Conservation (phyloP, 2,888 invertebrate species). For the Gasteruption jaculator region DNA sequence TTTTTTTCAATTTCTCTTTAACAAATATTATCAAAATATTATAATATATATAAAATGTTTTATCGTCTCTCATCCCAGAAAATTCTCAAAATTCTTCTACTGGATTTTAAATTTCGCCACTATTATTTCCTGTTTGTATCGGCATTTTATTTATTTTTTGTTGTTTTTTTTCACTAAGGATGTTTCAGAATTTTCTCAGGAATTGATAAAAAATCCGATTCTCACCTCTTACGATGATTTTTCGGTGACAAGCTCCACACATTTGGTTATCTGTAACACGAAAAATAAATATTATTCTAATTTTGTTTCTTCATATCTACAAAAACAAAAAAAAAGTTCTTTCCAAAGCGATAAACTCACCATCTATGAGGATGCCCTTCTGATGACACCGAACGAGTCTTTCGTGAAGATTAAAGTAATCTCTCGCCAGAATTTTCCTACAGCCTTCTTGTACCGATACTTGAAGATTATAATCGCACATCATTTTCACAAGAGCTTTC, state of each 20-base stretch:
- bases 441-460: constrained; percentile 87
- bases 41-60: too few relatives aligned
- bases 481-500: constrained; percentile 88
- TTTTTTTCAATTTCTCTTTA: too few relatives aligned
- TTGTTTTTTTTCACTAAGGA: too few relatives aligned
- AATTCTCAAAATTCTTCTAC: too few relatives aligned
- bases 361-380: constrained; percentile 67
- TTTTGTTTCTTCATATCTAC: constrained; percentile 8
- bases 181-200: too few relatives aligned
- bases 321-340: background rate
- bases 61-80: too few relatives aligned
- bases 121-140: too few relatives aligned
- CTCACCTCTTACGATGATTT: constrained; percentile 67
- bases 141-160: too few relatives aligned
- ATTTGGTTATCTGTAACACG: constrained; percentile 62
- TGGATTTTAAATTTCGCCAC: too few relatives aligned
- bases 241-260: constrained; percentile 76
- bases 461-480: constrained; percentile 92
- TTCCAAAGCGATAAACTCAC: constrained; percentile 37
- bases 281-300: constrained; percentile 2
- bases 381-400: constrained; percentile 75
- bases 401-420: constrained; percentile 84
- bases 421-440: constrained; percentile 82
- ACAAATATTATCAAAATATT: constrained; percentile 13
- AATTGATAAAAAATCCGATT: too few relatives aligned